A percentile compares a stretch with the other conserved stretches of the same genome.
phyloP scores from a whole-genome alignment of 2,113 vertebrate genomes.

The Channa maculata region DNA sequence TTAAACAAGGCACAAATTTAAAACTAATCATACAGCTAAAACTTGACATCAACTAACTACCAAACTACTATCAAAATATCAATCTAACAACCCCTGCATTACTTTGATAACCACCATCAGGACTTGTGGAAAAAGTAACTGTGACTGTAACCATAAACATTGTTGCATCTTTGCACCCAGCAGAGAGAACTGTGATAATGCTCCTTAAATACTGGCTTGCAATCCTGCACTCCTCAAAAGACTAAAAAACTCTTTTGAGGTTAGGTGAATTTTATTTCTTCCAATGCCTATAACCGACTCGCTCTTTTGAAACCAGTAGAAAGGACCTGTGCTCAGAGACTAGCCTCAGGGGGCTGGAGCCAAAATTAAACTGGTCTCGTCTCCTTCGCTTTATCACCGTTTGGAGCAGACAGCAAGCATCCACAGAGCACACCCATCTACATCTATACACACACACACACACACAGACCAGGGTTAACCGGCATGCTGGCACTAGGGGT shows the following conservation, averaged over 20 bases:
- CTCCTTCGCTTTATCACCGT: conserved; percentile 67
- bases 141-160: conserved; percentile 27
- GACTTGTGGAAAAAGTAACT: conserved; percentile 6
- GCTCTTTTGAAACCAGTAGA: conserved; percentile 69
- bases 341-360: conserved; percentile 67
- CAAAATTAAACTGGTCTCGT: conserved; percentile 72
- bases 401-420: conserved; percentile 57
- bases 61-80: neutral
- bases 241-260: conserved; percentile 52
- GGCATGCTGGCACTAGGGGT: conserved; percentile 64
- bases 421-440: conserved; percentile 47
- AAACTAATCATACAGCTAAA: neutral
- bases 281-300: conserved; percentile 26
- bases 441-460: conserved; percentile 26
- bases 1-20: neutral
- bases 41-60: neutral
- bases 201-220: conserved; percentile 52
- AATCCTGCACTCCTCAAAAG: conserved; percentile 58
- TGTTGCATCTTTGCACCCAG: conserved; percentile 27
- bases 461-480: conserved; percentile 56
- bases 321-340: conserved; percentile 66
- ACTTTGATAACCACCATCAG: conserved; percentile 14
- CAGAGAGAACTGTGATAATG: conserved; percentile 49
- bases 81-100: neutral
- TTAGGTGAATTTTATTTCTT: conserved; percentile 43